phyloP scores from a whole-genome alignment of 2,888 invertebrate genomes.

The Amphipoea lucens region DNA sequence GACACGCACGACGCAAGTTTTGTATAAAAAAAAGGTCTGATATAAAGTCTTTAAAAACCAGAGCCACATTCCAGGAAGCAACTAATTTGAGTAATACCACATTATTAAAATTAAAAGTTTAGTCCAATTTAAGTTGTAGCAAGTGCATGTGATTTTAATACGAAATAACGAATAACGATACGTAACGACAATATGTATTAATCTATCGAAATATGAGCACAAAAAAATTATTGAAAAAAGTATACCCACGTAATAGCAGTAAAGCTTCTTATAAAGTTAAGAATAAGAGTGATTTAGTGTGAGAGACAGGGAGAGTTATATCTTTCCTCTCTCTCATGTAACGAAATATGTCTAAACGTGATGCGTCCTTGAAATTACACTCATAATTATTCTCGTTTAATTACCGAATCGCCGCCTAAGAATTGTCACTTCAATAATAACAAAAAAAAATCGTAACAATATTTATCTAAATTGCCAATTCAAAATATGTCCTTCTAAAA shows the following conservation, averaged over 20 bases:
- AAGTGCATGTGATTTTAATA: conserved; percentile 5
- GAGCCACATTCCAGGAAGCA: background rate
- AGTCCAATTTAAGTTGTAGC: background rate
- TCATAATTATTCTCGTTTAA: background rate
- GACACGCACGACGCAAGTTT: background rate
- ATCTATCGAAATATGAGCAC: background rate
- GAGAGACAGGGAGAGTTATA: background rate
- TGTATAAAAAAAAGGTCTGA: background rate
- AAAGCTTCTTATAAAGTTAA: background rate
- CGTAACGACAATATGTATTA: background rate
- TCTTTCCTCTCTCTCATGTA: background rate
- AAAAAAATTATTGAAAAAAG: background rate
- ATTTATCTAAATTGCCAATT: conserved; percentile 30
- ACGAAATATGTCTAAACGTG: background rate
- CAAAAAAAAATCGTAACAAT: background rate
- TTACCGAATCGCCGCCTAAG: background rate
- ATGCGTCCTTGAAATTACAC: background rate
- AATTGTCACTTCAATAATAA: too few species aligned
- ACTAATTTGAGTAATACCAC: background rate
- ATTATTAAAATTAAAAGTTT: conserved; percentile 2
- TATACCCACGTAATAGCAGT: background rate
- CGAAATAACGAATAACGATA: background rate
- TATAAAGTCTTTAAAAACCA: background rate
- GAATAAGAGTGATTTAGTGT: background rate
- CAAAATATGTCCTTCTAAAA: conserved; percentile 17